Evolutionary conservation across 2,888 invertebrate genomes (phyloP).

Genomic region (Nephrocerus scutellatus): DNA sequence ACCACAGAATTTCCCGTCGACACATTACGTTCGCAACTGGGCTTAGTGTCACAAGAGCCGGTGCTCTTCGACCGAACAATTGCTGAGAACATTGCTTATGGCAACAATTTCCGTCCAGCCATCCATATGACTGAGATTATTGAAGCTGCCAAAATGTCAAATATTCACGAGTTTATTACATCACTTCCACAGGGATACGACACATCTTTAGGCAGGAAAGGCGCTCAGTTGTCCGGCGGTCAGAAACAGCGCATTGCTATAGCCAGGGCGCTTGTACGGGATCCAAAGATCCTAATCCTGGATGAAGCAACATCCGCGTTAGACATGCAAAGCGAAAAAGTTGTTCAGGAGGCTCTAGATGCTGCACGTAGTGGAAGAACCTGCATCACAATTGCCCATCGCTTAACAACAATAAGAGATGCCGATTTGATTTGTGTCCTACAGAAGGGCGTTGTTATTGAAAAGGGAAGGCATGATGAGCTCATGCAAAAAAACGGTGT

Average conservation of each 20-base stretch:
- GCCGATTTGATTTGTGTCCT: constrained; percentile 81
- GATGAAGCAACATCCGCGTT: constrained; percentile 78
- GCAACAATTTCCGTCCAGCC: constrained; percentile 60
- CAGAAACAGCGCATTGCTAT: constrained; percentile 85
- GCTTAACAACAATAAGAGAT: constrained; percentile 73
- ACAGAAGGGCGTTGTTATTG: constrained; percentile 66
- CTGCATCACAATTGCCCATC: constrained; percentile 80
- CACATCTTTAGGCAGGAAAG: constrained; percentile 68
- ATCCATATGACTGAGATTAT: constrained; percentile 68
- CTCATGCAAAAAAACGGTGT: constrained; percentile 60
- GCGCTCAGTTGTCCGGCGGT: constrained; percentile 73
- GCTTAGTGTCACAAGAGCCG: constrained; percentile 81
- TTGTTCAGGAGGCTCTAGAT: constrained; percentile 81
- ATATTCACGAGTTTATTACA: constrained; percentile 70
- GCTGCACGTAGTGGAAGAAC: constrained; percentile 73
- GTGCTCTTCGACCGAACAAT: constrained; percentile 77
- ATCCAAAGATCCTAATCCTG: constrained; percentile 62
- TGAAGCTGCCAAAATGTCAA: constrained; percentile 65
- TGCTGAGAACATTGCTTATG: constrained; percentile 81
- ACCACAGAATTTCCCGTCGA: constrained; percentile 56
- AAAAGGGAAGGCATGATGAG: constrained; percentile 69
- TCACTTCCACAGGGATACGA: constrained; percentile 68
- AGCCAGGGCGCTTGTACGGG: constrained; percentile 68
- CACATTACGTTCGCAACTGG: constrained; percentile 65
- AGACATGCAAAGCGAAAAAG: constrained; percentile 67